Evolutionary conservation across 2,888 invertebrate genomes (phyloP).

Genomic region (Zele albiditarsus): DNA sequence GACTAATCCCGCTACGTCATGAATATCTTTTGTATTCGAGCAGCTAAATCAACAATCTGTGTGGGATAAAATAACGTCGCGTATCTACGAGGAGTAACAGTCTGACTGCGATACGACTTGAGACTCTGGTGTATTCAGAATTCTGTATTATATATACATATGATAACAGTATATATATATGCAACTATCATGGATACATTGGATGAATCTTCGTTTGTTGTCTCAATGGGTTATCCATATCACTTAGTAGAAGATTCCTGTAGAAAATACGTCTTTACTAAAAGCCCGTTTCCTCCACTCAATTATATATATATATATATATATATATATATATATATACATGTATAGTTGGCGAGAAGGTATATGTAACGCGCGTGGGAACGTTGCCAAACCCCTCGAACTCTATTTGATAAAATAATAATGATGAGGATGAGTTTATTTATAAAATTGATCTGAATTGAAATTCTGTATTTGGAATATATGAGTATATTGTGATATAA

Average conservation of each 20-base stretch:
- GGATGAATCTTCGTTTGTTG: slow-evolving; percentile 53
- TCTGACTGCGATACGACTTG: slow-evolving; percentile 14
- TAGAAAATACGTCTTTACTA: slow-evolving; percentile 20
- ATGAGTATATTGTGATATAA: background rate
- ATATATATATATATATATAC: background rate
- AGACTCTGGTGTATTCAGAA: background rate
- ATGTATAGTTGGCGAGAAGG: background rate
- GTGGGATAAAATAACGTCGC: slow-evolving; percentile 56
- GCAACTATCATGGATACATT: background rate
- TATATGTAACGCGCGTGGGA: slow-evolving; percentile 19
- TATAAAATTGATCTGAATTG: background rate
- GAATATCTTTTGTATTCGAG: slow-evolving; percentile 48
- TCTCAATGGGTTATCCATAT: slow-evolving; percentile 63
- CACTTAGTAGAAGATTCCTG: slow-evolving; percentile 62
- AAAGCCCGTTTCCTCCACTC: slow-evolving; percentile 28
- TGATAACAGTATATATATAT: background rate
- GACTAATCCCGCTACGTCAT: slow-evolving; percentile 52
- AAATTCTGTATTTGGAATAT: background rate
- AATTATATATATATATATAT: slow-evolving; percentile 17
- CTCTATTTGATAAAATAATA: slow-evolving; percentile 6
- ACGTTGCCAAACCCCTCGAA: background rate
- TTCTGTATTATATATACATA: background rate
- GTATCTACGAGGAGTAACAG: slow-evolving; percentile 42
- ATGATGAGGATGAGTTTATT: background rate
- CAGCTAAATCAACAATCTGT: slow-evolving; percentile 63